Conservation (phyloP, 2,113 vertebrate species). For the Oryctolagus cuniculus region mOryCun1.1 NC_091433.1:3225001-3225500, state of each 20-base stretch:
- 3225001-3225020: rapidly evolving
- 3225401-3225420: background rate
- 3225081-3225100: background rate
- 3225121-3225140: background rate
- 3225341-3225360: background rate
- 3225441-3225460: background rate
- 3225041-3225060: background rate
- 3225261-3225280: no score
- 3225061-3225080: background rate
- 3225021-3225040: rapidly evolving
- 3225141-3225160: background rate
- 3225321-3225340: rapidly evolving
- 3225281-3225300: no score
- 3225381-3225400: background rate
- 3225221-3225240: background rate
- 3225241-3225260: background rate
- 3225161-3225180: background rate
- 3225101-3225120: background rate
- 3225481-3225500: background rate
- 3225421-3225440: background rate
- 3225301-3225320: background rate
- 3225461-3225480: background rate
- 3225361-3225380: background rate
- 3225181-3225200: background rate
- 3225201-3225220: background rate